phyloP scores from a whole-genome alignment of 1,140 invertebrate genomes.

The Camponotus pennsylvanicus region DNA sequence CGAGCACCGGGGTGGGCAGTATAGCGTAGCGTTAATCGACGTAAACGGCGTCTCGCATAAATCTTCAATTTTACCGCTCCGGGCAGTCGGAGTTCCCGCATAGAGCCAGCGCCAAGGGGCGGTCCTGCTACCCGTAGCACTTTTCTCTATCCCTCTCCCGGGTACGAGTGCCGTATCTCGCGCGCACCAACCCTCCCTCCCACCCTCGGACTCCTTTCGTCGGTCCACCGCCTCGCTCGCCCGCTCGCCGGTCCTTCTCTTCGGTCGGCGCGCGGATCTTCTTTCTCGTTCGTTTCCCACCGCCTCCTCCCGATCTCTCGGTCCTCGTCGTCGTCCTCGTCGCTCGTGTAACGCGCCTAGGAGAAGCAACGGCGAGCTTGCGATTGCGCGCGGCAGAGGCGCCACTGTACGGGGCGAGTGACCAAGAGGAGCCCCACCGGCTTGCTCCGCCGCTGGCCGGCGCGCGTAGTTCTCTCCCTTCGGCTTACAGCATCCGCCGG shows the following conservation, averaged over 20 bases:
- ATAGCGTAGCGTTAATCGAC: slow-evolving; percentile 57
- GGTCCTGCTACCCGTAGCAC: slow-evolving; percentile 59
- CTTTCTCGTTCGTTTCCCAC: slow-evolving; percentile 53
- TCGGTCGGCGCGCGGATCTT: slow-evolving; percentile 39
- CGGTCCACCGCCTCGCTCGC: slow-evolving; percentile 26
- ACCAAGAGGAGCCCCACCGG: slow-evolving; percentile 72
- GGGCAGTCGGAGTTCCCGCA: slow-evolving; percentile 22
- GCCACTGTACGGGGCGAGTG: slow-evolving; percentile 84
- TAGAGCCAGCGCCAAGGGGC: slow-evolving; percentile 56
- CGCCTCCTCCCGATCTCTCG: slow-evolving; percentile 39
- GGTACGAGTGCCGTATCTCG: slow-evolving; percentile 49
- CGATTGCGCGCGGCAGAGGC: slow-evolving; percentile 77
- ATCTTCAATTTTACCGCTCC: slow-evolving; percentile 68
- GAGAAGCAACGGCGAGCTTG: slow-evolving; percentile 74
- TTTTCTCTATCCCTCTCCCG: slow-evolving; percentile 68
- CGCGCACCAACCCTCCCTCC: slow-evolving; percentile 58
- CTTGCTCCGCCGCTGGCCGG: slow-evolving; percentile 74
- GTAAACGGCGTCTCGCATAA: slow-evolving; percentile 64
- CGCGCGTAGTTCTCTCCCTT: slow-evolving; percentile 76
- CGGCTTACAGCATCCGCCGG: slow-evolving; percentile 85
- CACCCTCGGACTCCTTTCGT: slow-evolving; percentile 43
- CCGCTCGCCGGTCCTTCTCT: slow-evolving; percentile 51
- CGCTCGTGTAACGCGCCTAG: slow-evolving; percentile 29
- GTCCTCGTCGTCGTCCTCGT: slow-evolving; percentile 24
- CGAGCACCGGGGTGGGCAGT: not conserved